Evolutionary conservation across 2,113 vertebrate genomes (phyloP), one percentile per base, ranked within the genome.

Genomic region (Nannospalax galili): DNA sequence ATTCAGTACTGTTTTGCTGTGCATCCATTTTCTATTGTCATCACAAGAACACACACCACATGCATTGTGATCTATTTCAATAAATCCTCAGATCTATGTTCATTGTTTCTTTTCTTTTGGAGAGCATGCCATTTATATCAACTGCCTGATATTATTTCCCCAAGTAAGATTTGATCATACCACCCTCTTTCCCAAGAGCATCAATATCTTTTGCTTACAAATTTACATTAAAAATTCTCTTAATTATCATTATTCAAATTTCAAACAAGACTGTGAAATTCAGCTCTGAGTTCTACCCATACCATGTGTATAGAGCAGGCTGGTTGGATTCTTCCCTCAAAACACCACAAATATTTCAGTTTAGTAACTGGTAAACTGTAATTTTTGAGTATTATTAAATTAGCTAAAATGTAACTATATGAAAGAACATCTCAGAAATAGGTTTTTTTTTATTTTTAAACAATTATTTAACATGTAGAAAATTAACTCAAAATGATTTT

Each of bases 81-180:
- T 9, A 90, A 62, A 11, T 77, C 11, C 3, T 82, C 12, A 74
- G 35, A 67, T 90, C 79, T 86, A 85, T 81, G 52, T 6, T 75
- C 32, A 56, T 52, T 22, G 22, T 81, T 24, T 75, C 15, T 81
- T 86, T 94, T 75, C 62, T 69, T 91, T 94, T 93, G 52, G 42
- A 32, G 0, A 92, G 3, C 70, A 15, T 78, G 28, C 19, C 10
- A 75, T 95, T 96, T 85, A 81, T 78, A 77, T 16, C 60, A 79
- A 70, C 12, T 84, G 72, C 19, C 4, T 88, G 35, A 74, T 92
- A 81, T 86, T 90, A n/a, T 12, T 67, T 93, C 24, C 11, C 37
- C 45, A 80, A 80, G 37, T 37, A 88, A 30, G 12, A 81, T 81
- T 75, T 85, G 16, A 40, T 62, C 5, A 62, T 45, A 88, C 30